Conservation (phyloP, 2,888 invertebrate genomes). For the Oxyteleia sp. region DNA sequence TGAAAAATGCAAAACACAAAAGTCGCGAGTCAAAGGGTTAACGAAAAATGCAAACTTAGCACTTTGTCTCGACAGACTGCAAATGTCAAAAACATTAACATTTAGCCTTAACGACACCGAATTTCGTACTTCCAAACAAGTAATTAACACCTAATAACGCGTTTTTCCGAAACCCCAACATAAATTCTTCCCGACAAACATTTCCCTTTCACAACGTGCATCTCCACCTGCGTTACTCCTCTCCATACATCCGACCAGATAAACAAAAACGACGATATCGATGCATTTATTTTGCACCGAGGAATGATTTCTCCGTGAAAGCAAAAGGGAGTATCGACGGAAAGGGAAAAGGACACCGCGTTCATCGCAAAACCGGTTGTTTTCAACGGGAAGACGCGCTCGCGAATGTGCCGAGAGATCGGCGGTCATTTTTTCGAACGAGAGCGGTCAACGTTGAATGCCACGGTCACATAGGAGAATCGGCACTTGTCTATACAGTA, state of each 20-base stretch:
- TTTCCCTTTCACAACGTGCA: slow-evolving; percentile 19
- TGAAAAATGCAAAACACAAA: too few relatives aligned
- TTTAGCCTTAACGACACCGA: too few relatives aligned
- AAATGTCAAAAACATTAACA: too few relatives aligned
- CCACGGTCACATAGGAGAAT: slow-evolving; percentile 66
- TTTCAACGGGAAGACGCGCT: slow-evolving; percentile 51
- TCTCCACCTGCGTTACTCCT: background rate
- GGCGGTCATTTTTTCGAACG: slow-evolving; percentile 60
- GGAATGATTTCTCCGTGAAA: slow-evolving; percentile 60
- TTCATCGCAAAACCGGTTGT: slow-evolving; percentile 54
- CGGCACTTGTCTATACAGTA: slow-evolving; percentile 47
- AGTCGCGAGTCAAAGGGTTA: too few relatives aligned
- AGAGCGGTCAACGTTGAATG: slow-evolving; percentile 66
- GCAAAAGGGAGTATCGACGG: slow-evolving; percentile 60
- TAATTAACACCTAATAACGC: background rate
- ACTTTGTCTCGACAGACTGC: too few relatives aligned
- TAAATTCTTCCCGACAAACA: background rate
- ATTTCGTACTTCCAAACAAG: too few relatives aligned
- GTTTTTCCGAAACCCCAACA: background rate
- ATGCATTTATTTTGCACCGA: slow-evolving; percentile 19
- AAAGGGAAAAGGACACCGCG: slow-evolving; percentile 63
- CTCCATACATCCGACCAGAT: background rate
- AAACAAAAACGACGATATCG: slow-evolving; percentile 11
- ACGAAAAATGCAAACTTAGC: too few relatives aligned
- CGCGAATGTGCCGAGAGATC: slow-evolving; percentile 59